Base-by-base conservation (phyloP, 2,797 vertebrate species). In the Pagetopsis macropterus region DNA sequence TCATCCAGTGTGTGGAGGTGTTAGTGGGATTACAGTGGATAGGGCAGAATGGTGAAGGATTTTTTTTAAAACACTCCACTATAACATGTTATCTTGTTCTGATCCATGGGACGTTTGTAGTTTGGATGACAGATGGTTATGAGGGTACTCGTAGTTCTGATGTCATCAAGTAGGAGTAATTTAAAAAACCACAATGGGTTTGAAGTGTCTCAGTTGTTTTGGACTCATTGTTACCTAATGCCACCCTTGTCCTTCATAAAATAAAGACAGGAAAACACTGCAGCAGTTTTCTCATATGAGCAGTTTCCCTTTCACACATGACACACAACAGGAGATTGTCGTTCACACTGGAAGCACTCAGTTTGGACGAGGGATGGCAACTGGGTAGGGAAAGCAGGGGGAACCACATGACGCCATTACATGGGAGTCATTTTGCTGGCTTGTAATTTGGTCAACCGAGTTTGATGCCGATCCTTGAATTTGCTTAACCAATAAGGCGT, bases 1-100 rank as follows among this genome's bases (percentile, higher is more conserved):
- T 93, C 89, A 92, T 93, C 84, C 70, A 44, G 82, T 74, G 56
- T 82, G 87, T 88, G 86, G 87, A 89, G 88, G 88, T 89, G 85
- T 83, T 75, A 63, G 73, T 77, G 70, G 70, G 81, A 75, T 78
- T 84, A 67, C 71, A 75, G 75, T 45, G 40, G 52, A 81, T 73
- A 12, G 73, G 50, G 60, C 55, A 58, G 64, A 72, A 75, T 52
- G 41, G 56, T 23, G 54, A 84, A 74, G 65, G 27, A 57, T 82
- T 79, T 66, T 87, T 87, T 87, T 33, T 75, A 48, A 75, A 72
- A 70, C 48, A 21, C 65, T 78, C n/a, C 45, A 75, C 54, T 31
- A 21, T 33, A 65, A 27, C 41, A 49, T 23, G 43, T 66, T 57
- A 15, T 70, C 12, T 68, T 79, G 60, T 33, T 56, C 57, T 58